Evolutionary conservation across 2,113 vertebrate genomes (phyloP), one percentile per base, ranked within the genome.

Genomic region (Pollimyrus isidori): DNA sequence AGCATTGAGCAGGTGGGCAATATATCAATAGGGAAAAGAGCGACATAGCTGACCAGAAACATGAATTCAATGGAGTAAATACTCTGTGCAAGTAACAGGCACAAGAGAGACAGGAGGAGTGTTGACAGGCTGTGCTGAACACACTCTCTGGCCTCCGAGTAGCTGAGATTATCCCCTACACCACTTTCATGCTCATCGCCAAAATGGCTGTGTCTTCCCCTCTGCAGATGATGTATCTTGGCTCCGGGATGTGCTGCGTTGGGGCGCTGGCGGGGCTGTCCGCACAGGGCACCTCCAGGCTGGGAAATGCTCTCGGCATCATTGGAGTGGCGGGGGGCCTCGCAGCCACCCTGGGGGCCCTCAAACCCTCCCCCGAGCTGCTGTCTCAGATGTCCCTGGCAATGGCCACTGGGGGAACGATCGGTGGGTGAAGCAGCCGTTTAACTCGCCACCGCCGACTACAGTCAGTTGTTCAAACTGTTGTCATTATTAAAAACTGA

Each of bases 321-420:
- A 95, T 91, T 91, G 95, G 94, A 10, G 94, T 96, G n/a, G 93
- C 95, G 0, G 94, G 95, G 52, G 95, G 93, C 35, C 85, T 96
- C 30, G 96, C 93, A 2, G 95, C 94, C 76, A 96, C 94, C 0
- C 90, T 95, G 1, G 95, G 94, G 2, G 91, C 93, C 85, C 90
- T 93, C 7, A 96, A 96, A 88, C 96, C 95, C 3, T 95, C 95
- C 0, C 93, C 93, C 4, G 96, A 96, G 93, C 89, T 96, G 82
- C 92, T 96, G 89, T 93, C 95, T 6, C 96, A 96, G 93, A 96
- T 96, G 95, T 95, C 95, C 62, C 73, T 95, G 82, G 96, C 93
- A 42, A 93, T 95, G 95, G 95, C 95, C 85, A 93, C 94, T 1
- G 95, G 94, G 52, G 95, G 94, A 89, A 95, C 94, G 52, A 82